phyloP scores from a whole-genome alignment of 2,888 invertebrate genomes.

The Resseliella maxima region DNA sequence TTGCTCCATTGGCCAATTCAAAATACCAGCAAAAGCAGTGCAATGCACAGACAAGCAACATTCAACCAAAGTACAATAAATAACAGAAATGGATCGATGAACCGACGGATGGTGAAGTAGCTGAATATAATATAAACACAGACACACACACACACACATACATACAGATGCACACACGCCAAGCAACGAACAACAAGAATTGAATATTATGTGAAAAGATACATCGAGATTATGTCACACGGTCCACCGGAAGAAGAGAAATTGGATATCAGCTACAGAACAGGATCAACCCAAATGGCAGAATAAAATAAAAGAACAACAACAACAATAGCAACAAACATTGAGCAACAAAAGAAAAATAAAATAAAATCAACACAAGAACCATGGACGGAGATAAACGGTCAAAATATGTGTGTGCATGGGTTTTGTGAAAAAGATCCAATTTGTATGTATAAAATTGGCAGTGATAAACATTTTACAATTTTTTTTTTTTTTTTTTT shows the following conservation, averaged over 20 bases:
- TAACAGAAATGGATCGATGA: constrained; percentile 51
- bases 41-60: constrained; percentile 6
- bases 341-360: background rate
- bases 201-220: constrained; percentile 53
- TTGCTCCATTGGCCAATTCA: constrained; percentile 38
- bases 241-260: constrained; percentile 43
- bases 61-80: constrained; percentile 44
- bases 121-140: background rate
- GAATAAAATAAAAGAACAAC: constrained; percentile 37
- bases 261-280: constrained; percentile 11
- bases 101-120: background rate
- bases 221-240: constrained; percentile 53
- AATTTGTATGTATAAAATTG: constrained; percentile 51
- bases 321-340: background rate
- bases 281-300: constrained; percentile 47
- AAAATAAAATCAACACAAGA: background rate
- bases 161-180: background rate
- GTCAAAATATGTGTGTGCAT: constrained; percentile 32
- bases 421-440: constrained; percentile 34
- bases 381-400: background rate
- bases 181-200: background rate
- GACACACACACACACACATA: no score
- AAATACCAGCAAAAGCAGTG: background rate
- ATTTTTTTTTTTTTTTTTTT: background rate
- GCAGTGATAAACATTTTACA: constrained; percentile 44